A percentile compares a stretch with the other conserved stretches of the same genome.
Conservation (phyloP, 2,797 vertebrate genomes). For the Todus mexicanus region DNA sequence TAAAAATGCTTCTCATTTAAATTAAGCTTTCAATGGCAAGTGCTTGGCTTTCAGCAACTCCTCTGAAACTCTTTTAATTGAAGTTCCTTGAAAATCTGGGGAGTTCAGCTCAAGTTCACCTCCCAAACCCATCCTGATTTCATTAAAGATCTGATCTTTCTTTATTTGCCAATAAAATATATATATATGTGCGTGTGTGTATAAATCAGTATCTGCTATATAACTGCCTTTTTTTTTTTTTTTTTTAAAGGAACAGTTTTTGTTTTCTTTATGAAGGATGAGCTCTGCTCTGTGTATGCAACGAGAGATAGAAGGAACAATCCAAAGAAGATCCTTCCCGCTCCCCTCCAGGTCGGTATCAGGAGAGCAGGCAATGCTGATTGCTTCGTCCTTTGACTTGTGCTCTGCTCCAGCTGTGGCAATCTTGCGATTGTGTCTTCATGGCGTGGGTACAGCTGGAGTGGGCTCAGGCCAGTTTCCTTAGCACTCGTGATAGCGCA, state of each 20-base stretch:
- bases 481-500: neutral
- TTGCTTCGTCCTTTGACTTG: neutral
- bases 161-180: conserved; percentile 75
- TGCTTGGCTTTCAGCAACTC: conserved; percentile 68
- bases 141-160: conserved; percentile 77
- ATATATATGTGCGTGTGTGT: neutral
- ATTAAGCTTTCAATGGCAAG: conserved; percentile 68
- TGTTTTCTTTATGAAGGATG: neutral
- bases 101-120: conserved; percentile 78
- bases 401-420: neutral
- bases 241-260: neutral
- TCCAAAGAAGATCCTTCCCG: neutral
- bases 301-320: neutral
- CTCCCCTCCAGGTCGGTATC: neutral
- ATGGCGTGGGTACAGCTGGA: neutral
- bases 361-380: neutral
- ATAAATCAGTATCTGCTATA: conserved; percentile 68
- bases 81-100: conserved; percentile 73
- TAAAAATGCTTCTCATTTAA: conserved; percentile 73
- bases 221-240: neutral
- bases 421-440: fast-evolving
- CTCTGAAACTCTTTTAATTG: conserved; percentile 79
- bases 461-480: neutral
- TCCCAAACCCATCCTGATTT: conserved; percentile 75
- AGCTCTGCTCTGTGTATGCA: neutral